Conservation (phyloP, 2,113 vertebrate species). For the Pachyramphus minor region DNA sequence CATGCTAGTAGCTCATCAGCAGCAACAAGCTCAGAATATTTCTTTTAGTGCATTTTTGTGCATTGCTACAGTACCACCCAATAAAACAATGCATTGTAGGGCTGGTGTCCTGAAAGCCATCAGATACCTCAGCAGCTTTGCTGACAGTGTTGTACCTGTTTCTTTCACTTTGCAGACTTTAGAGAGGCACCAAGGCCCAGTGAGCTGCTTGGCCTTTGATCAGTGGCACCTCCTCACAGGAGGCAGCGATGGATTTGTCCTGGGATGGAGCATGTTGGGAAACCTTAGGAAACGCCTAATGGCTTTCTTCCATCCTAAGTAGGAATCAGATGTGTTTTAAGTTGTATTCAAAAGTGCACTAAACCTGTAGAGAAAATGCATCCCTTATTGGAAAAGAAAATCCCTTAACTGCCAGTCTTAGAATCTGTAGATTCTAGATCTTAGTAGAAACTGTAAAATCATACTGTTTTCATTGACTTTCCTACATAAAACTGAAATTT, state of each 20-base stretch:
- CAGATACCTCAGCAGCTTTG: background rate
- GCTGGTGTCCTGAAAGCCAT: background rate
- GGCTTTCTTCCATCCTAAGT: constrained; percentile 85
- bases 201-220: constrained; percentile 83
- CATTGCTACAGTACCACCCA: background rate
- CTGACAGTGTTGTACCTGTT: background rate
- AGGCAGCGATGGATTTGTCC: constrained; percentile 73
- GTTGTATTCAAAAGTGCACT: background rate
- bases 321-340: constrained; percentile 8
- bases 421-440: no score
- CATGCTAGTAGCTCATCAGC: background rate
- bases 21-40: background rate
- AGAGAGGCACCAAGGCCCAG: constrained; percentile 74
- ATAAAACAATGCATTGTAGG: rapidly evolving
- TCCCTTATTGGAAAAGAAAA: background rate
- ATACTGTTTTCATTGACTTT: background rate
- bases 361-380: background rate
- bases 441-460: background rate
- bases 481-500: background rate
- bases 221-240: constrained; percentile 86
- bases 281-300: constrained; percentile 72
- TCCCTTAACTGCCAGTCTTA: background rate
- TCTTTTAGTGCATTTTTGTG: no score
- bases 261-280: constrained; percentile 84
- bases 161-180: constrained; percentile 70